Percentiles rank a stretch among this genome's conserved stretches.
phyloP scores from a whole-genome alignment of 1,140 invertebrate genomes.

The Leptinotarsa texana region DNA sequence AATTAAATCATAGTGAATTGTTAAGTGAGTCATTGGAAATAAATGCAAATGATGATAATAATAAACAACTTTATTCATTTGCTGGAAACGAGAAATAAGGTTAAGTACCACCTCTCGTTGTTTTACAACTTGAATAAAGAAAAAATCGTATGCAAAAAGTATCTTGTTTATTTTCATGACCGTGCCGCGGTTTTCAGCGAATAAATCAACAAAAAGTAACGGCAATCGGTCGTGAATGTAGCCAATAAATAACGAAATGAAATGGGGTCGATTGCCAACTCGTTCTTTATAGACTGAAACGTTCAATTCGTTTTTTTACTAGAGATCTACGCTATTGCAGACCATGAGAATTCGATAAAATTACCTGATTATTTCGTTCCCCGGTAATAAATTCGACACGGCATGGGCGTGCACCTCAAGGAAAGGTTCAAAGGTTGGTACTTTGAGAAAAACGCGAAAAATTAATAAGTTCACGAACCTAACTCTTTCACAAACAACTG shows the following conservation, averaged over 20 bases:
- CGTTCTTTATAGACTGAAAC: conserved; percentile 6
- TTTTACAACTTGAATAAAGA: background rate
- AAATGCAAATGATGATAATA: too few relatives aligned
- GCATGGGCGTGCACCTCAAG: background rate
- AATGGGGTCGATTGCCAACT: background rate
- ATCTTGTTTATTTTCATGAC: background rate
- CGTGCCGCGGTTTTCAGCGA: background rate
- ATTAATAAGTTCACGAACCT: background rate
- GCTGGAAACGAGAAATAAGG: too few relatives aligned
- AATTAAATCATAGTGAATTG: too few relatives aligned
- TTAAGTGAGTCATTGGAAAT: too few relatives aligned
- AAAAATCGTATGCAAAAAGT: too few relatives aligned
- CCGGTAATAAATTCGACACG: background rate
- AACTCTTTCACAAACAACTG: too few relatives aligned
- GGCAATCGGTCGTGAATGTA: background rate
- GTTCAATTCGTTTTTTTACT: background rate
- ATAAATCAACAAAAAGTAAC: background rate
- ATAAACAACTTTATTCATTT: too few relatives aligned
- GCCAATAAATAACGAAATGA: conserved; percentile 4
- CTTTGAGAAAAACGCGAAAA: background rate
- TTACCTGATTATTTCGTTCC: background rate
- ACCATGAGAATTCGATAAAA: conserved; percentile 6
- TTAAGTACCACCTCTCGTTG: background rate
- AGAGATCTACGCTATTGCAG: conserved; percentile 1
- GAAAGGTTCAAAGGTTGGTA: background rate